Evolutionary conservation across 2,797 vertebrate species (phyloP).

Genomic region (Balearica regulorum): DNA sequence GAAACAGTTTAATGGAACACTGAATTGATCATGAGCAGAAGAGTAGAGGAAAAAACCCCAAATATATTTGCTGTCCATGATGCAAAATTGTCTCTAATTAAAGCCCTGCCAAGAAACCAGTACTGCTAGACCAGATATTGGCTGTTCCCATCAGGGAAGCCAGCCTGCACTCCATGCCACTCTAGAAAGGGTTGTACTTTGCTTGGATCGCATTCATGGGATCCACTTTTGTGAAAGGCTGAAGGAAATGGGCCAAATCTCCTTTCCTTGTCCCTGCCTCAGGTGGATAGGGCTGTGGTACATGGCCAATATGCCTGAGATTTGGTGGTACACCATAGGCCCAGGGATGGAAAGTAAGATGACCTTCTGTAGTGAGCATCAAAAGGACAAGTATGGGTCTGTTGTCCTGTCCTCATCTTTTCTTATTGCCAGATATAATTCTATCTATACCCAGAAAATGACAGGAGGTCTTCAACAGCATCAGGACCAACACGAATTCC

Average conservation of each 20-base stretch:
- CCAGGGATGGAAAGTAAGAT: not conserved
- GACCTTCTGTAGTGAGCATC: not conserved
- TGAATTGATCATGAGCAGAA: fast-evolving
- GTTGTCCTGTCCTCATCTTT: not conserved
- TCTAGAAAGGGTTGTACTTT: not conserved
- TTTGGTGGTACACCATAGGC: not conserved
- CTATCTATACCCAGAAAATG: not conserved
- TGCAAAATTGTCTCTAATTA: not conserved
- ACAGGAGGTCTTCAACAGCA: not conserved
- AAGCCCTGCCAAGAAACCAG: not conserved
- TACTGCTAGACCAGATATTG: not conserved
- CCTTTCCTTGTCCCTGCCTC: not conserved
- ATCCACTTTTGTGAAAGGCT: not conserved
- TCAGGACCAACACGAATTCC: not conserved
- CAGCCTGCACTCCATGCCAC: not conserved
- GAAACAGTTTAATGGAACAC: not conserved
- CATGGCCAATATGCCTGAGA: fast-evolving
- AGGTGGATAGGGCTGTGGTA: not conserved
- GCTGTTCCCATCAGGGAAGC: not conserved
- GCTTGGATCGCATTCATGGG: not conserved
- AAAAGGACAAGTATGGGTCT: not conserved
- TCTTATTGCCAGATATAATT: not conserved
- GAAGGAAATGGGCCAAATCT: not conserved
- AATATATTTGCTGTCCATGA: not conserved
- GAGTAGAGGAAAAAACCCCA: not conserved